These are phyloP conservation scores for Pongo abelii DNA, from an alignment of 2,113 vertebrate species.

Conservation along the genomic window DNA sequence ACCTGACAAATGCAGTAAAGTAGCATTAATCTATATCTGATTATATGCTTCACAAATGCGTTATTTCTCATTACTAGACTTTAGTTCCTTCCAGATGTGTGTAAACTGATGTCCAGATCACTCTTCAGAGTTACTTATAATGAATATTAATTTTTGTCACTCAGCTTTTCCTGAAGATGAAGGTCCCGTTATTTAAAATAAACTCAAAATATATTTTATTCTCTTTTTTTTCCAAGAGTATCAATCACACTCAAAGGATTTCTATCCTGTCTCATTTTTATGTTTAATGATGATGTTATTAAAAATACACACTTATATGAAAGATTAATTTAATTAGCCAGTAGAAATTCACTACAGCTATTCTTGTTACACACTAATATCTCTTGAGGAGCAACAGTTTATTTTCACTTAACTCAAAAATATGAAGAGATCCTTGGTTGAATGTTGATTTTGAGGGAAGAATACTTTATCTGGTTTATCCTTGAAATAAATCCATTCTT, in stretches of 20 bases:
- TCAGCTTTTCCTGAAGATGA: not conserved
- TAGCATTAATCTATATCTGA: not conserved
- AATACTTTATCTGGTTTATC: not conserved
- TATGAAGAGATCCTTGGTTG: not conserved
- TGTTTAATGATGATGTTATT: conserved; percentile 15
- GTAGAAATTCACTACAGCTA: not conserved
- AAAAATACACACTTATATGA: not conserved
- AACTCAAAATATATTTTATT: not conserved
- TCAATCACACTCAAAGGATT: not conserved
- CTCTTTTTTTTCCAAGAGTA: not conserved
- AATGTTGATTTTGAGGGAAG: not conserved
- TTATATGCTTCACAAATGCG: not conserved
- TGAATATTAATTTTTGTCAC: not conserved
- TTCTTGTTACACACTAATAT: conserved; percentile 16
- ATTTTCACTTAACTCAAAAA: conserved; percentile 29
- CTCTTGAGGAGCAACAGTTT: conserved; percentile 14
- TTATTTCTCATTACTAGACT: not conserved
- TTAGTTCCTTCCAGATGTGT: not conserved
- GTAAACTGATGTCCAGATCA: not conserved
- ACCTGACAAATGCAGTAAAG: not conserved
- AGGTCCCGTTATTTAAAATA: not conserved
- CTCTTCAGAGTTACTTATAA: not conserved
- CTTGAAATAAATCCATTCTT: not conserved
- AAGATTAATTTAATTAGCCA: conserved; percentile 43
- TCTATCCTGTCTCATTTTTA: conserved; percentile 9